A percentile compares a stretch with the other conserved stretches of the same genome.
phyloP scores from a whole-genome alignment of 2,797 vertebrate genomes.

The Sebastes hubbsi region DNA sequence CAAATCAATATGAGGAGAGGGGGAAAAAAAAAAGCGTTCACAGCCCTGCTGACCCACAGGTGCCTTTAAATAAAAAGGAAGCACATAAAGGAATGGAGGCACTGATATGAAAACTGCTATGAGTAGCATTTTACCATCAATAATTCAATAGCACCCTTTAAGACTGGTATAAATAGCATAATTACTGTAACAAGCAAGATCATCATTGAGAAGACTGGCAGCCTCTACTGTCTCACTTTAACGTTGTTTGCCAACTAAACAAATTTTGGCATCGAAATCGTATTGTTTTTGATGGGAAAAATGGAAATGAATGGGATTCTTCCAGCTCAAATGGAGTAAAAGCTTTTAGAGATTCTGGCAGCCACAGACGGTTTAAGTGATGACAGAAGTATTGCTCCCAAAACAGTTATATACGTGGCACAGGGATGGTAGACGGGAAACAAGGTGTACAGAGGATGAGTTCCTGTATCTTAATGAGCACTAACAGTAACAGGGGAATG shows the following conservation, averaged over 20 bases:
- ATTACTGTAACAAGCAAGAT: slow-evolving; percentile 22
- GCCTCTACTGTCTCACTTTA: neutral
- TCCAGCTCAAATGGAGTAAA: slow-evolving; percentile 1
- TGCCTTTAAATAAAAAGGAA: slow-evolving; percentile 21
- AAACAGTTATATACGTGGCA: neutral
- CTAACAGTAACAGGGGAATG: neutral
- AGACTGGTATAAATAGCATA: neutral
- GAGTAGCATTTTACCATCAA: slow-evolving; percentile 14
- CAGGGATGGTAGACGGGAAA: neutral
- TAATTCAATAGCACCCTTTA: slow-evolving; percentile 20
- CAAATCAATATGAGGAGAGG: slow-evolving; percentile 52
- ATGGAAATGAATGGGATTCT: slow-evolving; percentile 16
- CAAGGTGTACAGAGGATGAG: neutral
- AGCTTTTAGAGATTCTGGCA: slow-evolving; percentile 18
- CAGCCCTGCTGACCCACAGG: slow-evolving; percentile 39
- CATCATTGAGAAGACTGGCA: slow-evolving; percentile 7
- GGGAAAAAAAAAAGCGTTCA: neutral
- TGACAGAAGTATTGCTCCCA: neutral
- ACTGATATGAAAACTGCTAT: slow-evolving; percentile 9
- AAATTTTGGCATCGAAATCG: slow-evolving; percentile 8
- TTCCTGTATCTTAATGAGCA: slow-evolving; percentile 12
- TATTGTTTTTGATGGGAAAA: slow-evolving; percentile 23
- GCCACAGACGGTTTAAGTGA: neutral
- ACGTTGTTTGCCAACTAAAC: slow-evolving; percentile 10
- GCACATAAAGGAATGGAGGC: slow-evolving; percentile 11